Conservation (phyloP, 2,797 vertebrate species). For the Hippoglossus hippoglossus region DNA sequence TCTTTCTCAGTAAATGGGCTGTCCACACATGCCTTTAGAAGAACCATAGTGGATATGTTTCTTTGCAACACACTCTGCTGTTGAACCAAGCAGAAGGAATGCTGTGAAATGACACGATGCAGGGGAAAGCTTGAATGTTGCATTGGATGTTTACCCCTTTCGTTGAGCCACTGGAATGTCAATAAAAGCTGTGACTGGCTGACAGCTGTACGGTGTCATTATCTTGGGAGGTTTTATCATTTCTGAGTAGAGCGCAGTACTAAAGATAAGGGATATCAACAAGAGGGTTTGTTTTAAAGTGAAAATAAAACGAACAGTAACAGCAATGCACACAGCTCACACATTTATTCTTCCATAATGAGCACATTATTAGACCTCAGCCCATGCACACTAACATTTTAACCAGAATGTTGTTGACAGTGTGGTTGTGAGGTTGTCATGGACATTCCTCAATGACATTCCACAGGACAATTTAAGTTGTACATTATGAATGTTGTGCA, state of each 20-base stretch:
- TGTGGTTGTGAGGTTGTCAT: background rate
- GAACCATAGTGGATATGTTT: slow-evolving; percentile 22
- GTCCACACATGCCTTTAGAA: slow-evolving; percentile 47
- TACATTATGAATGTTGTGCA: slow-evolving; percentile 3
- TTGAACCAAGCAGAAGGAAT: slow-evolving; percentile 7
- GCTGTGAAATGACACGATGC: slow-evolving; percentile 12
- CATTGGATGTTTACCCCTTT: slow-evolving; percentile 50
- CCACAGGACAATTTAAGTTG: slow-evolving; percentile 12
- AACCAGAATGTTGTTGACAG: background rate
- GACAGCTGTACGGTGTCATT: slow-evolving; percentile 51
- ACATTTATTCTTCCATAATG: background rate
- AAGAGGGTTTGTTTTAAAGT: slow-evolving; percentile 35
- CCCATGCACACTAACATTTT: background rate
- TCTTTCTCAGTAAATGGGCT: slow-evolving; percentile 52
- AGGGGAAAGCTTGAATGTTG: background rate
- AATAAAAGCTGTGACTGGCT: slow-evolving; percentile 49
- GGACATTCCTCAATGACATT: slow-evolving; percentile 25
- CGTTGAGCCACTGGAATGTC: slow-evolving; percentile 66
- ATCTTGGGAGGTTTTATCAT: slow-evolving; percentile 61
- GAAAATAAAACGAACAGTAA: slow-evolving; percentile 7
- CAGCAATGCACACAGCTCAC: background rate
- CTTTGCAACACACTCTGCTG: slow-evolving; percentile 14
- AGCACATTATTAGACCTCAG: background rate
- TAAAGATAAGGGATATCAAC: slow-evolving; percentile 55
- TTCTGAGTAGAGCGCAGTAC: slow-evolving; percentile 72